Evolutionary conservation across 2,797 vertebrate genomes (phyloP).

Genomic region (Cossypha caffra): DNA sequence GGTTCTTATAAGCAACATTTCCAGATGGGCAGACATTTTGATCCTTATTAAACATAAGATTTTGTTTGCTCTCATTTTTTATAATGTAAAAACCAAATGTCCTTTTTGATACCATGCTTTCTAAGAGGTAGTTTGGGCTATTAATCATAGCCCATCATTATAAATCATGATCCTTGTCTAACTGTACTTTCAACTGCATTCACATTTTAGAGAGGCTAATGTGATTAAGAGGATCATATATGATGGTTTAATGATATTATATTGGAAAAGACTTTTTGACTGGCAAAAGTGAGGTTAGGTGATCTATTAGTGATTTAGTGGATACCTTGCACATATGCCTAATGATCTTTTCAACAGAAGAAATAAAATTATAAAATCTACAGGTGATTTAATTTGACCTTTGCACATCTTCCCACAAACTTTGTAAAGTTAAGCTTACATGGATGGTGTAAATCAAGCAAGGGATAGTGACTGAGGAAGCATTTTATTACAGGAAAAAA

Average conservation of each 20-base stretch:
- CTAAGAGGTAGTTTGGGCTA: not conserved
- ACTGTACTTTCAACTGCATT: not conserved
- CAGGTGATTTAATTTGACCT: conserved; percentile 1
- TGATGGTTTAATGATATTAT: not conserved
- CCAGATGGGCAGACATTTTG: conserved; percentile 20
- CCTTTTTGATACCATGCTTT: not conserved
- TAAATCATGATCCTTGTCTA: not conserved
- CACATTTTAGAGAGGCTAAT: not conserved
- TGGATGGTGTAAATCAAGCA: not conserved
- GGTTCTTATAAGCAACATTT: conserved; percentile 33
- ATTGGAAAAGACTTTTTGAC: not conserved
- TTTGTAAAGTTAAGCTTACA: not conserved
- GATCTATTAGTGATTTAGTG: not conserved
- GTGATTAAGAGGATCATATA: not conserved
- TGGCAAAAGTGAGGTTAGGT: not conserved
- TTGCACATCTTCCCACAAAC: not conserved
- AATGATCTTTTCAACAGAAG: not conserved
- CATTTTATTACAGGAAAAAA: not conserved
- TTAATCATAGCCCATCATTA: not conserved
- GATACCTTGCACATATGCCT: not conserved
- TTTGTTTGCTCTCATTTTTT: conserved; percentile 19
- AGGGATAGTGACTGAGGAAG: not conserved
- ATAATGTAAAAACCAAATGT: not conserved
- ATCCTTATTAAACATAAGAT: conserved; percentile 26
- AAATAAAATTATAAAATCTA: not conserved